Conservation (phyloP, 2,888 invertebrate genomes). For the Dermolepida albohirtum region DNA sequence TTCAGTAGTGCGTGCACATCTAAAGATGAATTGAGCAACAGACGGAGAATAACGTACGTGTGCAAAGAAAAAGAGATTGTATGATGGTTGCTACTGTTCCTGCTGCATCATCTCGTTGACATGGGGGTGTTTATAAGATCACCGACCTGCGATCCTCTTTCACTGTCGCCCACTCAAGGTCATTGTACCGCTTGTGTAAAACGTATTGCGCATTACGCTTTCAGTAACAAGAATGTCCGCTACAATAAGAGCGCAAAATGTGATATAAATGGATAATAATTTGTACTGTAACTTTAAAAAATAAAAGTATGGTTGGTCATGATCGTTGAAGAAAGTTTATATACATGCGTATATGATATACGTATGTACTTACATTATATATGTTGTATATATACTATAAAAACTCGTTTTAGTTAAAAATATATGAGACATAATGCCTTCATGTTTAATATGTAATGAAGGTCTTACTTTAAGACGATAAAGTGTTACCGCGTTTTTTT, state of each 20-base stretch:
- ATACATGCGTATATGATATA: neutral
- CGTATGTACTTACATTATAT: too few relatives aligned
- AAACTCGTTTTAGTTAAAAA: too few relatives aligned
- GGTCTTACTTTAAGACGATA: too few relatives aligned
- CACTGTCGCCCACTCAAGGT: conserved; percentile 46
- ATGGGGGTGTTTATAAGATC: conserved; percentile 37
- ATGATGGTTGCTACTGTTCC: conserved; percentile 16
- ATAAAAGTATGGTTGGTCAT: neutral
- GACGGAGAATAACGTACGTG: conserved; percentile 2
- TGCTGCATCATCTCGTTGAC: conserved; percentile 33
- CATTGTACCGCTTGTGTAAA: conserved; percentile 42
- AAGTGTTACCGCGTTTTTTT: too few relatives aligned
- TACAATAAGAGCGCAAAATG: neutral
- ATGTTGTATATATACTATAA: too few relatives aligned
- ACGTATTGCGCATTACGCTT: conserved; percentile 34
- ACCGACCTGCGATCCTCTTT: conserved; percentile 38
- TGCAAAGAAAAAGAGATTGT: conserved; percentile 13
- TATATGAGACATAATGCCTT: too few relatives aligned
- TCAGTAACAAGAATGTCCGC: conserved; percentile 22
- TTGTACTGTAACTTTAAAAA: neutral
- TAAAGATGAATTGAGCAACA: neutral
- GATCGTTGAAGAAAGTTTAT: neutral
- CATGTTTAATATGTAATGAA: too few relatives aligned
- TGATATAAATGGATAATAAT: too few relatives aligned
- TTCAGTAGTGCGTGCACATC: conserved; percentile 5